Conservation (phyloP, 2,888 invertebrate genomes). For the Ophioninae sp. region DNA sequence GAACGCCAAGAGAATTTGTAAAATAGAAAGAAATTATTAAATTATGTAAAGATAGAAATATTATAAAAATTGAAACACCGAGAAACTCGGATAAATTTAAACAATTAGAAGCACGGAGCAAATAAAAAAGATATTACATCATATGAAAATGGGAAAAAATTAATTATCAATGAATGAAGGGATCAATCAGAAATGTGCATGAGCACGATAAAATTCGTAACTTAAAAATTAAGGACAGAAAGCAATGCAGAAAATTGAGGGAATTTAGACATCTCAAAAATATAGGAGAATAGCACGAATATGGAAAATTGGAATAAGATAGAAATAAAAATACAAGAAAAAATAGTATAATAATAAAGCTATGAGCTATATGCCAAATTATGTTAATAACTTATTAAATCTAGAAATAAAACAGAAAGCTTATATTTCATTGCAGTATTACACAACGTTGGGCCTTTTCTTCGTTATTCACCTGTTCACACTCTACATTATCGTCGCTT, state of each 20-base stretch:
- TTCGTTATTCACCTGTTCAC: background rate
- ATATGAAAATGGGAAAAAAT: background rate
- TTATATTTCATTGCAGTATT: background rate
- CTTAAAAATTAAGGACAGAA: too few relatives aligned
- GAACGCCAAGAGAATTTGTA: background rate
- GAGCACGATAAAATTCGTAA: too few relatives aligned
- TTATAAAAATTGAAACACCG: background rate
- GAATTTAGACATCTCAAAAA: too few relatives aligned
- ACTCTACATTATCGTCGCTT: background rate
- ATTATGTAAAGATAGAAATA: background rate
- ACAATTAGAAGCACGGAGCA: background rate
- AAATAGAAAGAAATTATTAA: background rate
- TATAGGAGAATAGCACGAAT: background rate
- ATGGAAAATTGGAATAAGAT: background rate
- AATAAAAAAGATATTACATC: background rate
- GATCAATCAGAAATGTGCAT: too few relatives aligned
- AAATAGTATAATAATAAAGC: background rate
- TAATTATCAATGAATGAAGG: too few relatives aligned
- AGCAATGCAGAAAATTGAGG: too few relatives aligned
- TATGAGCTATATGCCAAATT: background rate
- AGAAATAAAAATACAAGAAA: background rate
- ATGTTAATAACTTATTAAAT: background rate
- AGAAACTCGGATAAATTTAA: background rate
- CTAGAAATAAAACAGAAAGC: background rate
- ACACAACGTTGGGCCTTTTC: background rate